phyloP scores from a whole-genome alignment of 2,888 invertebrate species.

The Trichogramma evanescens region DNA sequence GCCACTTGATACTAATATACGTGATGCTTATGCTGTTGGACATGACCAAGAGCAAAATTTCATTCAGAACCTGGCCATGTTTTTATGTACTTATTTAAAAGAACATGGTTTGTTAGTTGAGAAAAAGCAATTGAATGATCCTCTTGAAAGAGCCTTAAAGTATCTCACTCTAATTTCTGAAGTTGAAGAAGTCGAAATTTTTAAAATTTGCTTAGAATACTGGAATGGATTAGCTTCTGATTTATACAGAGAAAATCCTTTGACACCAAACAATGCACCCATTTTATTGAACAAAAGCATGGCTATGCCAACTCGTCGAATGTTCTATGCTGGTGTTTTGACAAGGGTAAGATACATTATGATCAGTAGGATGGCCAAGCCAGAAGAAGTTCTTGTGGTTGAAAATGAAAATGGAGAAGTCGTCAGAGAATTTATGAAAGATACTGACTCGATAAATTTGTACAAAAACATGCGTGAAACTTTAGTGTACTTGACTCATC shows the following conservation, averaged over 20 bases:
- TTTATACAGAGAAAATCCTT: conserved; percentile 82
- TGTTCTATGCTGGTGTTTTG: conserved; percentile 72
- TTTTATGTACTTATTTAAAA: conserved; percentile 92
- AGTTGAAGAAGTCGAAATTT: conserved; percentile 98
- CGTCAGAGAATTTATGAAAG: conserved; percentile 99
- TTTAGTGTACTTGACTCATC: conserved; percentile 94
- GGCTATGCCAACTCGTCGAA: conserved; percentile 55
- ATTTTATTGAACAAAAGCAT: conserved; percentile 42
- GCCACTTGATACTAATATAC: conserved; percentile 84
- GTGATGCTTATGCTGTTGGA: conserved; percentile 87
- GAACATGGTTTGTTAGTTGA: conserved; percentile 90
- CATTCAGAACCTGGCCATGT: conserved; percentile 95
- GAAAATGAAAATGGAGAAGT: conserved; percentile 99
- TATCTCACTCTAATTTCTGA: conserved; percentile 90
- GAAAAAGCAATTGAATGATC: conserved; percentile 68
- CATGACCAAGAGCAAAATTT: conserved; percentile 97
- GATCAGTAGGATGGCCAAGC: conserved; percentile 99
- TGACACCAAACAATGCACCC: conserved; percentile 51
- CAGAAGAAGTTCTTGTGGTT: conserved; percentile 98
- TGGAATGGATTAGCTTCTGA: conserved; percentile 93
- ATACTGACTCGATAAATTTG: conserved; percentile 97
- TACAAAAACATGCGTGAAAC: conserved; percentile 99
- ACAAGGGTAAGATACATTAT: conserved; percentile 91
- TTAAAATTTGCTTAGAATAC: conserved; percentile 98
- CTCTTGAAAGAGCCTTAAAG: conserved; percentile 74